phyloP scores from a whole-genome alignment of 2,888 invertebrate species.

The Himalopsyche tibetana region DNA sequence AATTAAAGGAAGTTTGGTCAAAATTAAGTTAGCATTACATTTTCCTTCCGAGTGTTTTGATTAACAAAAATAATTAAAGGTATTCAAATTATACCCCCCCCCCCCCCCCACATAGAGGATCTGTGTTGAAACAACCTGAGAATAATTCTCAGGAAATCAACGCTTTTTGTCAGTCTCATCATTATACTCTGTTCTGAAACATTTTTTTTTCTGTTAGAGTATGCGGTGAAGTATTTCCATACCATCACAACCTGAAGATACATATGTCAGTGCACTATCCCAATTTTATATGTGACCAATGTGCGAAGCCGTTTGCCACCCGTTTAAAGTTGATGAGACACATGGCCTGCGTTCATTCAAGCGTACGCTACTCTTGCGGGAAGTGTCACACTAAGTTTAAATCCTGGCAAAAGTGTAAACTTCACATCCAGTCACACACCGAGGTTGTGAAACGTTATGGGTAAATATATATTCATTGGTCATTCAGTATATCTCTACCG shows the following conservation, averaged over 20 bases:
- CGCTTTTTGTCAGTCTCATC: too few relatives aligned
- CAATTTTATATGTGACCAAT: constrained; percentile 6
- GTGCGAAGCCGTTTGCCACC: constrained; percentile 10
- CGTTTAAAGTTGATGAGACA: neutral
- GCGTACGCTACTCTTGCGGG: neutral
- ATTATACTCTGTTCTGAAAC: too few relatives aligned
- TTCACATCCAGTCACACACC: constrained; percentile 8
- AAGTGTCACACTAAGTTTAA: neutral
- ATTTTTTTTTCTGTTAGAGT: neutral
- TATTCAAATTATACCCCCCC: too few relatives aligned
- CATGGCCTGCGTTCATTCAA: neutral
- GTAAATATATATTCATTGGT: neutral
- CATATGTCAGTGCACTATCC: constrained; percentile 29
- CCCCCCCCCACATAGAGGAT: too few relatives aligned
- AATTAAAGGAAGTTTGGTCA: too few relatives aligned
- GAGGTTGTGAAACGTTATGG: neutral
- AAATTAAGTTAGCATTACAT: too few relatives aligned
- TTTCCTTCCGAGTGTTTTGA: too few relatives aligned
- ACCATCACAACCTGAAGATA: neutral
- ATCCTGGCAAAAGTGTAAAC: neutral
- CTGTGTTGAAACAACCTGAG: too few relatives aligned
- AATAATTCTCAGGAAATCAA: too few relatives aligned
- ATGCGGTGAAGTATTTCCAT: constrained; percentile 22
- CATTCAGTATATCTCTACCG: too few relatives aligned
- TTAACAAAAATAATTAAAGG: too few relatives aligned